phyloP scores from a whole-genome alignment of 2,888 invertebrate genomes.

The Cephus pulcher region DNA sequence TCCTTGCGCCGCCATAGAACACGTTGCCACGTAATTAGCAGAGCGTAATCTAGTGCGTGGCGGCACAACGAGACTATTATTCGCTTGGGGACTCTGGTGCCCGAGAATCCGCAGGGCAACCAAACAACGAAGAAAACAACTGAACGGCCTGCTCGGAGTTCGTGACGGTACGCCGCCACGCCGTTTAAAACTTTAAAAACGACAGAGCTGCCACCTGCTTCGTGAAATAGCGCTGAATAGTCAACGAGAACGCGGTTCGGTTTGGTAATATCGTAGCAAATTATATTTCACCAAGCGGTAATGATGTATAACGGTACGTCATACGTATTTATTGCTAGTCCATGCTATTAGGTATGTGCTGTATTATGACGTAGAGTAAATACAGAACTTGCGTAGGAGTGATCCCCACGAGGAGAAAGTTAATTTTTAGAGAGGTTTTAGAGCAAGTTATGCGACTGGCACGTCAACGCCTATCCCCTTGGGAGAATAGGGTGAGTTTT shows the following conservation, averaged over 20 bases:
- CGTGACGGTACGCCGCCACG: slow-evolving; percentile 29
- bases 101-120: background rate
- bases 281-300: slow-evolving; percentile 23
- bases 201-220: slow-evolving; percentile 28
- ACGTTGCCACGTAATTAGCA: slow-evolving; percentile 55
- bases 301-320: background rate
- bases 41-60: slow-evolving; percentile 52
- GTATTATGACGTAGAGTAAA: background rate
- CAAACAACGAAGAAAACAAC: background rate
- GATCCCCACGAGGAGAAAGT: slow-evolving; percentile 12
- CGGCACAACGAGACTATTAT: slow-evolving; percentile 33
- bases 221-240: slow-evolving; percentile 41
- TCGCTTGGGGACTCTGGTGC: background rate
- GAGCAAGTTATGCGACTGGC: slow-evolving; percentile 37
- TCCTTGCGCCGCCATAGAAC: background rate
- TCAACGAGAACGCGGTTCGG: slow-evolving; percentile 45
- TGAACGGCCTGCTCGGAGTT: slow-evolving; percentile 7
- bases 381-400: background rate
- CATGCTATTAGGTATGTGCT: background rate
- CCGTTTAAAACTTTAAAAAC: slow-evolving; percentile 20
- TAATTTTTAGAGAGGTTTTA: slow-evolving; percentile 19
- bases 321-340: background rate
- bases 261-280: slow-evolving; percentile 45
- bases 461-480: slow-evolving; percentile 37
- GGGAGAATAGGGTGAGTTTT: slow-evolving; percentile 26